A percentile compares a stretch with the other conserved stretches of the same genome.
Evolutionary conservation across 1,140 invertebrate species (phyloP).

Genomic region (Ditylenchus dipsaci): DNA sequence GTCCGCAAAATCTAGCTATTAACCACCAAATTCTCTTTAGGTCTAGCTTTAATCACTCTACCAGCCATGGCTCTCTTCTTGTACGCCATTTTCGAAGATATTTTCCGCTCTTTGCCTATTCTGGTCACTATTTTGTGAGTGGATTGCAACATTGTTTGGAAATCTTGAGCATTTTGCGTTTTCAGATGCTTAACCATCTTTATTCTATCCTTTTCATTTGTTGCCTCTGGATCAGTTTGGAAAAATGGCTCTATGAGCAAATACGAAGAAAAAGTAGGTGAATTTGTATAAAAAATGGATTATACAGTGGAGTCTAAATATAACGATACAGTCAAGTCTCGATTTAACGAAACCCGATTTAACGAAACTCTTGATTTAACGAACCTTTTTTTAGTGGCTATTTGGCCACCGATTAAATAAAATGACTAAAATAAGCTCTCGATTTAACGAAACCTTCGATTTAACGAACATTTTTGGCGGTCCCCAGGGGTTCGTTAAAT

Average conservation of each 20-base stretch:
- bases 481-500: no score
- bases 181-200: not conserved
- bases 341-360: no score
- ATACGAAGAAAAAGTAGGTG: slow-evolving; percentile 40
- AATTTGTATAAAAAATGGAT: not conserved
- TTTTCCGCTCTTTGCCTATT: slow-evolving; percentile 33
- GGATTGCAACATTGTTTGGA: not conserved
- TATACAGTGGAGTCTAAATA: not conserved
- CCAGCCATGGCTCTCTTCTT: slow-evolving; percentile 18
- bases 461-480: no score
- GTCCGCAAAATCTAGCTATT: no score
- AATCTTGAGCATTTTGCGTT: no score
- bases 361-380: no score
- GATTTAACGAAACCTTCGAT: no score
- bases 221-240: slow-evolving; percentile 34
- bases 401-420: no score
- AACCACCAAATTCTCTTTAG: no score
- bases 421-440: not conserved
- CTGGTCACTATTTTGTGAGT: slow-evolving; percentile 24
- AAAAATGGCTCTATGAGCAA: slow-evolving; percentile 40
- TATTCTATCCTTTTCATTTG: slow-evolving; percentile 20
- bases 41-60: not conserved
- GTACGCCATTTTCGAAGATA: slow-evolving; percentile 30
- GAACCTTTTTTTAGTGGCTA: no score
- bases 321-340: no score